These are phyloP conservation scores for Hypolimnas misippus DNA, from an alignment of 2,888 invertebrate species.

Conservation along the genomic window DNA sequence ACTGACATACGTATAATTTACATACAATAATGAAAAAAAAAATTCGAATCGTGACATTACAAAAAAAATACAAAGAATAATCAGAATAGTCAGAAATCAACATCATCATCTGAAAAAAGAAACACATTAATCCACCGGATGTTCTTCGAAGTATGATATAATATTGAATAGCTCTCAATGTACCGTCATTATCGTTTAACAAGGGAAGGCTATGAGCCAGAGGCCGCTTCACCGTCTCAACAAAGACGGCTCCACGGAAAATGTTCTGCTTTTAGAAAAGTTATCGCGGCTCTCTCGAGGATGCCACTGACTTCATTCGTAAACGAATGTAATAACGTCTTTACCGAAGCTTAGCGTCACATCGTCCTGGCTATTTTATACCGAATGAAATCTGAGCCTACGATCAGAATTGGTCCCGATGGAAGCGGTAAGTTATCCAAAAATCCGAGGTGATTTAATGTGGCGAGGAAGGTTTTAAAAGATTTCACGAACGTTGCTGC, in stretches of 20 bases:
- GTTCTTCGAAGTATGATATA: slow-evolving; percentile 1
- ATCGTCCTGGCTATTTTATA: slow-evolving; percentile 30
- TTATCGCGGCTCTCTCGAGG: slow-evolving; percentile 23
- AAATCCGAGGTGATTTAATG: slow-evolving; percentile 68
- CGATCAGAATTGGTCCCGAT: slow-evolving; percentile 60
- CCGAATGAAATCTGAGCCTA: slow-evolving; percentile 52
- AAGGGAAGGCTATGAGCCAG: slow-evolving; percentile 8
- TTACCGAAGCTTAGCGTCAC: slow-evolving; percentile 25
- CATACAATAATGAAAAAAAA: background rate
- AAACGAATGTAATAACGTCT: slow-evolving; percentile 25
- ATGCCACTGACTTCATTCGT: slow-evolving; percentile 16
- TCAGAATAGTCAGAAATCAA: background rate
- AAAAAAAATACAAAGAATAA: background rate
- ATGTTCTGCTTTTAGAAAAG: slow-evolving; percentile 24
- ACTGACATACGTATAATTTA: background rate
- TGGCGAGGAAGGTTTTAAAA: slow-evolving; percentile 51
- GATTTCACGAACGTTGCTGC: slow-evolving; percentile 43
- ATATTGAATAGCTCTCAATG: slow-evolving; percentile 24
- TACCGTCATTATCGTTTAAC: slow-evolving; percentile 31
- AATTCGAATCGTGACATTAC: background rate
- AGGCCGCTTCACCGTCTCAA: slow-evolving; percentile 8
- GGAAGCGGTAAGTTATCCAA: slow-evolving; percentile 62
- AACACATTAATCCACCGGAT: background rate
- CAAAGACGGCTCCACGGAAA: slow-evolving; percentile 22
- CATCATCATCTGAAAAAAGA: background rate